Evolutionary conservation across 2,888 invertebrate species (phyloP).

Genomic region (Furcula furcula): DNA sequence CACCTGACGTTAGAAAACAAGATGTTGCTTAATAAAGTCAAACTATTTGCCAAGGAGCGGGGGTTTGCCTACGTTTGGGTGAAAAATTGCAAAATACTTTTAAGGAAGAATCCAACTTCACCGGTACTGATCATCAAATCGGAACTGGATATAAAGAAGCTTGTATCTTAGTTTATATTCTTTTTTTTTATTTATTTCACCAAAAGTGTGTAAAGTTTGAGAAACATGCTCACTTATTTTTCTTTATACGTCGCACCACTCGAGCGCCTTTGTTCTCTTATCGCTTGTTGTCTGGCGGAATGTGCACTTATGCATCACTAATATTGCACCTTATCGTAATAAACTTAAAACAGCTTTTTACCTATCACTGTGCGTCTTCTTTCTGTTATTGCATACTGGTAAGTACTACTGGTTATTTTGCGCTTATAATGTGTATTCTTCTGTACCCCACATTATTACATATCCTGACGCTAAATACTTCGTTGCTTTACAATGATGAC

Average conservation of each 20-base stretch:
- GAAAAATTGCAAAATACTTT: slow-evolving; percentile 14
- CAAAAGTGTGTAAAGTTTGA: not conserved
- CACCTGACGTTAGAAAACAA: slow-evolving; percentile 23
- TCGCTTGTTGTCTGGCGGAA: slow-evolving; percentile 1
- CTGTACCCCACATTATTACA: not conserved
- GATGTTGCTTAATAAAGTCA: slow-evolving; percentile 17
- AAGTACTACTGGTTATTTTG: not conserved
- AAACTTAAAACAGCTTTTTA: not conserved
- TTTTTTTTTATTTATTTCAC: not conserved
- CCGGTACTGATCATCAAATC: slow-evolving; percentile 10
- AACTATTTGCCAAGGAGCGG: slow-evolving; percentile 13
- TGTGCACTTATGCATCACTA: not conserved
- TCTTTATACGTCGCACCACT: not conserved
- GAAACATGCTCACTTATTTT: not conserved
- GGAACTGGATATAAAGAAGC: slow-evolving; percentile 11
- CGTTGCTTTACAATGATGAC: not conserved
- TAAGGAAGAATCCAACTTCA: slow-evolving; percentile 12
- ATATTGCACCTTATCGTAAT: not conserved
- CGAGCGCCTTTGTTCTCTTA: slow-evolving; percentile 3
- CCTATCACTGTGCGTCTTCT: not conserved
- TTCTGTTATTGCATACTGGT: not conserved
- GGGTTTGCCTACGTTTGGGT: slow-evolving; percentile 15
- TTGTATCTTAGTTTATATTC: not conserved
- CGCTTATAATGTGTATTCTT: not conserved
- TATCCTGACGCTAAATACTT: not conserved